These are phyloP conservation scores for Holcopasites calliopsidis DNA, from an alignment of 1,140 invertebrate species.

Conservation along the genomic window DNA sequence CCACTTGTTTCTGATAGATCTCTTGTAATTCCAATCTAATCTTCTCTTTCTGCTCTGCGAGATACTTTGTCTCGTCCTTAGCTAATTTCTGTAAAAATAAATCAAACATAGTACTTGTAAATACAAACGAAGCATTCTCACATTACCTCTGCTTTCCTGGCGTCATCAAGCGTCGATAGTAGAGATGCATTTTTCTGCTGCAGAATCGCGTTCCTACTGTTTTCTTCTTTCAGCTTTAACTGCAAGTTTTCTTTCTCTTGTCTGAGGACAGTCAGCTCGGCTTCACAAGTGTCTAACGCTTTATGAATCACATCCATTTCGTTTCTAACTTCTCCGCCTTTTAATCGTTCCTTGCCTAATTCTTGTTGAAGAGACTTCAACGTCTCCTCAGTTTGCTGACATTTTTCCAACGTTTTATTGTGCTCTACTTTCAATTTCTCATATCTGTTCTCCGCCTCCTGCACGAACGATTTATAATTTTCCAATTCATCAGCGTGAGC, in stretches of 20 bases:
- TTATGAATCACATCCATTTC: conserved; percentile 80
- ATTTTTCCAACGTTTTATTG: conserved; percentile 70
- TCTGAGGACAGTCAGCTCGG: conserved; percentile 79
- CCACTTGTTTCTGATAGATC: conserved; percentile 89
- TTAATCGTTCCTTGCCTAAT: conserved; percentile 73
- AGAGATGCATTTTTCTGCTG: conserved; percentile 79
- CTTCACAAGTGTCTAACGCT: conserved; percentile 80
- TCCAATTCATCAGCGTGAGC: conserved; percentile 74
- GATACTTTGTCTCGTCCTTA: conserved; percentile 80
- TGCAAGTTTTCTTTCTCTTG: conserved; percentile 80
- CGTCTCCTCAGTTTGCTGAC: conserved; percentile 67
- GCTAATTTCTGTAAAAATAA: conserved; percentile 76
- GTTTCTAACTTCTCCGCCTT: conserved; percentile 69
- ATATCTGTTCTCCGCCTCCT: conserved; percentile 70
- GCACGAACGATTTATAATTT: conserved; percentile 72
- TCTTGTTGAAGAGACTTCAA: conserved; percentile 71
- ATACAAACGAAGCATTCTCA: background rate
- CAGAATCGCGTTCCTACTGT: conserved; percentile 75
- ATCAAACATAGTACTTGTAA: conserved; percentile 22
- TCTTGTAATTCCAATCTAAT: conserved; percentile 85
- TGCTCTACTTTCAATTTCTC: conserved; percentile 70
- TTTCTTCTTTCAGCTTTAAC: conserved; percentile 80
- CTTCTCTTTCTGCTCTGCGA: conserved; percentile 82
- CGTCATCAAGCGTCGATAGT: conserved; percentile 76
- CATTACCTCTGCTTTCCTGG: conserved; percentile 79